phyloP scores from a whole-genome alignment of 1,140 invertebrate species.

The Metopolophium dirhodum region DNA sequence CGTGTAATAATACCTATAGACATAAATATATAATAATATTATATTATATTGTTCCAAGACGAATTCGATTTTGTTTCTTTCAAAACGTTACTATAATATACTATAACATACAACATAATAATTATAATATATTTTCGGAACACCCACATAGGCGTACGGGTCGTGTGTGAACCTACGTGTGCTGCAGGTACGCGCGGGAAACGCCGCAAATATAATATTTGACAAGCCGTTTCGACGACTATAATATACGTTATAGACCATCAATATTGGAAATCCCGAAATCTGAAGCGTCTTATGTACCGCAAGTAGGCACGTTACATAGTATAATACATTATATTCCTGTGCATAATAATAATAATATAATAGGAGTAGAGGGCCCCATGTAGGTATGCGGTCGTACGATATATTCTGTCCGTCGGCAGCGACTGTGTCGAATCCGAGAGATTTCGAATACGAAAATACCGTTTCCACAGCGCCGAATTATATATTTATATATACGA shows the following conservation, averaged over 20 bases:
- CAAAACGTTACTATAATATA: background rate
- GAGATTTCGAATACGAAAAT: background rate
- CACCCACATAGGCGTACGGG: background rate
- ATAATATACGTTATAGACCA: background rate
- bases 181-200: background rate
- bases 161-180: background rate
- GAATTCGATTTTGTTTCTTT: background rate
- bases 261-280: background rate
- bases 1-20: background rate
- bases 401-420: background rate
- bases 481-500: slow-evolving; percentile 15
- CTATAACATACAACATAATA: too few relatives aligned
- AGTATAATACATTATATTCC: background rate
- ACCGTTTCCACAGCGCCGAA: background rate
- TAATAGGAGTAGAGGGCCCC: background rate
- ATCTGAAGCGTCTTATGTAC: background rate
- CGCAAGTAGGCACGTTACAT: background rate
- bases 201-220: background rate
- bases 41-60: background rate
- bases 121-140: background rate
- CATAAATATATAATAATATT: background rate
- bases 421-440: background rate
- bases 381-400: background rate
- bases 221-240: background rate
- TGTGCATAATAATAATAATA: background rate